phyloP scores from a whole-genome alignment of 1,140 invertebrate genomes.

The Chironomus striatipennis region DNA sequence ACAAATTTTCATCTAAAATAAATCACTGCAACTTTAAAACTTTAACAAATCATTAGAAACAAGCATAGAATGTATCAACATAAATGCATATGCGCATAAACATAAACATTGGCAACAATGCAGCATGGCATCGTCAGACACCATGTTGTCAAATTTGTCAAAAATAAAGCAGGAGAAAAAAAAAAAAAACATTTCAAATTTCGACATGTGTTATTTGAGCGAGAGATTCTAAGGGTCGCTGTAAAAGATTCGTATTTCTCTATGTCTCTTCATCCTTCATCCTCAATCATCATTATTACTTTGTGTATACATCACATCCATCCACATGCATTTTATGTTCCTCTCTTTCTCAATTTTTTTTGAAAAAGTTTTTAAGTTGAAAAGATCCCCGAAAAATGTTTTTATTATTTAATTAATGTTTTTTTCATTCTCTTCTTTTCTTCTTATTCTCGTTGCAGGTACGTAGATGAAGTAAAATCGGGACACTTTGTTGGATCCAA shows the following conservation, averaged over 20 bases:
- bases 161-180: too few species aligned
- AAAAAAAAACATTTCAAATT: neutral
- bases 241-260: neutral
- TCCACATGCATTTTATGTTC: too few species aligned
- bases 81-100: neutral
- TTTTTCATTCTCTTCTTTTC: neutral
- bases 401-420: conserved; percentile 15
- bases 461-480: neutral
- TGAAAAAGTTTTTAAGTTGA: too few species aligned
- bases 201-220: conserved; percentile 1
- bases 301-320: too few species aligned
- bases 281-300: neutral
- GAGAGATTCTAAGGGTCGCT: neutral
- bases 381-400: conserved; percentile 7
- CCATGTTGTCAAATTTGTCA: conserved; percentile 19
- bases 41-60: too few species aligned
- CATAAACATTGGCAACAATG: neutral
- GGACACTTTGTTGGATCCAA: too few species aligned
- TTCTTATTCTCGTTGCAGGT: neutral
- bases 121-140: neutral
- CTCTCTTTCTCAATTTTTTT: too few species aligned
- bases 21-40: too few species aligned
- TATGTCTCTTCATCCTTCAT: neutral
- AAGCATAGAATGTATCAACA: too few species aligned
- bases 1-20: too few species aligned